Base-by-base conservation (phyloP, 1,140 invertebrate species). In the Periplaneta americana region DNA sequence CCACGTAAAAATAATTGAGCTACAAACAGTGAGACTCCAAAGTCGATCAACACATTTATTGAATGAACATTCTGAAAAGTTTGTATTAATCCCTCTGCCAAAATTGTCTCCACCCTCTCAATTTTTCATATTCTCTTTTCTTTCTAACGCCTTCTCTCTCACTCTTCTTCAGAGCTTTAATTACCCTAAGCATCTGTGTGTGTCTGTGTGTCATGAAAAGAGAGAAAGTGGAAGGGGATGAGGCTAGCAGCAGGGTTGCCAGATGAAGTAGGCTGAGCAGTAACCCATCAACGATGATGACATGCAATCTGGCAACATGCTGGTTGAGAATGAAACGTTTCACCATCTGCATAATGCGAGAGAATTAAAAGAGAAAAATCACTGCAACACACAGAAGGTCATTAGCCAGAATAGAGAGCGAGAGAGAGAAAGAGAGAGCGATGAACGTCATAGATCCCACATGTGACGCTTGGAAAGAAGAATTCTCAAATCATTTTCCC, bases 331-430 rank as follows among this genome's bases (percentile, higher is more conserved):
- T 36, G 39, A 34, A 74, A 48, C 37, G 18, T 34, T 74, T 31
- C 39, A 28, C 48, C 33, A 36, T 80, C 39, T 80, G 79, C 79
- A 80, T 80, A 80, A 80, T 74, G 79, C 32, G 33, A 28, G 79
- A 80, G 48, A 80, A 80, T 80, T 80, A 80, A 74, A 80, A 80
- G 34, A 80, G 79, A 66, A 74, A 39, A 77, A 77, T 77, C 75
- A 10, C 31, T 34, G 75, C 35, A 34, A 77, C 75, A 77, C 79
- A 32, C 39, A 32, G 32, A 66, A 48, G 33, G 35, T 22, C 34
- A 18, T 36, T 34, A 39, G 34, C 11, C 34, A 13, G 9, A 36
- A 36, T 22, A 36, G 34, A 77, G 76, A 78, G n/a, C 33, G n/a
- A 36, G 36, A 28, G 34, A 36, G 31, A 34, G 75, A 34, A 75